Base-by-base conservation (phyloP, 2,797 vertebrate species). In the Remorina albescens region DNA sequence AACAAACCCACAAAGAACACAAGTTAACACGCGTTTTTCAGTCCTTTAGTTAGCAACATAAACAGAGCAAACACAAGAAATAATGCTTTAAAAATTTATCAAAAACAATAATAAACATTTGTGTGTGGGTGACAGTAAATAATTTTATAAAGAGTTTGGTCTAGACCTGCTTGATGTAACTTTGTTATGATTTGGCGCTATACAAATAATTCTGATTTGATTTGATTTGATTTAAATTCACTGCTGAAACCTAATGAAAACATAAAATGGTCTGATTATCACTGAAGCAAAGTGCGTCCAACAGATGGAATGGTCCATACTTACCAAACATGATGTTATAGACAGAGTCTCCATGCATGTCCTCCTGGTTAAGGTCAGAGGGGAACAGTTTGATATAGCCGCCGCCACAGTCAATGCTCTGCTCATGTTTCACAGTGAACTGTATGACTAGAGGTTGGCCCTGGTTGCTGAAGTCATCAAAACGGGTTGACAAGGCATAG, bases 261-360 rank as follows among this genome's bases (percentile, higher is more conserved):
- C n/a, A n/a, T n/a, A n/a, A n/a, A n/a, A 30, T 30, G 30, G 30
- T 30, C 6, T 30, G 30, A 30, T 42, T 34, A 30, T 26, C 10
- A 42, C 4, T 25, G 21, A 32, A 21, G 16, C 44, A 51, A 25
- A 41, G 16, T 34, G 5, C 5, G n/a, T 18, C 21, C 18, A 21
- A 0, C 16, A 54, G 30, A 37, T 10, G 15, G 68, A 56, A 34
- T 9, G 12, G 15, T 54, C 41, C 34, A 37, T 8, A 68, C 89
- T 90, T 86, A 97, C 93, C 95, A 86, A 96, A 95, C 94, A 95
- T 96, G 76, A 96, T 91, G 88, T 95, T 95, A 87, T 96, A 96
- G 71, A 87, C 79, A 0, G 95, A 95, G 77, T 96, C 94, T 36
- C 94, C 93, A n/a, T 94, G 92, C 91, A 95, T 93, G 28, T 94